A percentile compares a stretch with the other conserved stretches of the same genome.
Evolutionary conservation across 2,113 vertebrate species (phyloP).

Genomic region (Emydocephalus ijimae): DNA sequence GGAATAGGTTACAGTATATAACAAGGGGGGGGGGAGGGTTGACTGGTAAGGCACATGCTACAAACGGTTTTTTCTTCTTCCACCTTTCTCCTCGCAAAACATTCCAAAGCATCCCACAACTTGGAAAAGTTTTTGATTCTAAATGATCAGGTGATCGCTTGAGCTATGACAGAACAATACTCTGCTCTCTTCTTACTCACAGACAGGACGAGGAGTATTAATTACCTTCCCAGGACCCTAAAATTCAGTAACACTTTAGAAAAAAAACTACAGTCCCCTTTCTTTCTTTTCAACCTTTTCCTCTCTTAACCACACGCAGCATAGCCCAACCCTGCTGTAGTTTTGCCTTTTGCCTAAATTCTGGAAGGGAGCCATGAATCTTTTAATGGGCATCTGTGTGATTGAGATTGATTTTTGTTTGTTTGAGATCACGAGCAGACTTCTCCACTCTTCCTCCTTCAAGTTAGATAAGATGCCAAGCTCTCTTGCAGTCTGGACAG

Average conservation of each 20-base stretch:
- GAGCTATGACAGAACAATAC: conserved; percentile 1
- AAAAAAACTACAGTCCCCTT: neutral
- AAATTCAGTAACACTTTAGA: conserved; percentile 19
- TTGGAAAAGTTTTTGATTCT: conserved; percentile 32
- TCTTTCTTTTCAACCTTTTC: neutral
- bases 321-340: neutral
- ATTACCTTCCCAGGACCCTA: neutral
- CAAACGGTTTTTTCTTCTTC: neutral
- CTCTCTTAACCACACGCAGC: neutral
- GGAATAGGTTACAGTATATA: conserved; percentile 34
- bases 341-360: neutral
- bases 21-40: conserved; percentile 27
- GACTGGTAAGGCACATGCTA: conserved; percentile 45
- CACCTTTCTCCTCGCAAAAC: neutral
- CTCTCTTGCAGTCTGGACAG: conserved; percentile 46
- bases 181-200: neutral
- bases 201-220: conserved; percentile 19
- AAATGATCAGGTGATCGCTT: conserved; percentile 39
- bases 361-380: neutral
- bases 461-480: conserved; percentile 13
- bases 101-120: neutral
- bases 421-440: conserved; percentile 2
- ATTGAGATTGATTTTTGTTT: conserved; percentile 20
- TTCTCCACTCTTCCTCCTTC: neutral
- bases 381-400: neutral